These are phyloP conservation scores for Austrolebias charrua DNA, from an alignment of 2,797 vertebrate genomes.

Conservation along the genomic window DNA sequence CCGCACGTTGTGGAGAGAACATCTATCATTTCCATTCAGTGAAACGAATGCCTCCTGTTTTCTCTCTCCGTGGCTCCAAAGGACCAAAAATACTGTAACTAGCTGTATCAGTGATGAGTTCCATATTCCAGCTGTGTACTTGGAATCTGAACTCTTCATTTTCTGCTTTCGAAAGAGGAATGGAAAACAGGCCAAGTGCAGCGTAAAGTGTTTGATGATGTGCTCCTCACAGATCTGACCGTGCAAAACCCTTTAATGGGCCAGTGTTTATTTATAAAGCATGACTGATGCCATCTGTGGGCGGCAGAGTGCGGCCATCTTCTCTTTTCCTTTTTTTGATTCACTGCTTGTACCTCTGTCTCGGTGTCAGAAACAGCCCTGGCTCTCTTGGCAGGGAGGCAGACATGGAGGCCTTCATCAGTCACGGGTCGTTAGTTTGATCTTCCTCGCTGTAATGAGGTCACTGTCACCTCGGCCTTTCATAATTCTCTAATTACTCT, in stretches of 20 bases:
- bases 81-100: conserved; percentile 12
- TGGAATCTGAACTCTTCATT: conserved; percentile 7
- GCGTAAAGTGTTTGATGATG: conserved; percentile 13
- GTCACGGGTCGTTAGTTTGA: conserved; percentile 74
- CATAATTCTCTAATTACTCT: conserved; percentile 69
- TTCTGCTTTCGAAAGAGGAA: conserved; percentile 3
- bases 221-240: conserved; percentile 8
- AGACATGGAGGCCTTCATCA: conserved; percentile 60
- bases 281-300: conserved; percentile 33
- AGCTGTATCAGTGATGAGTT: neutral
- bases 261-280: conserved; percentile 42
- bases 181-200: conserved; percentile 6
- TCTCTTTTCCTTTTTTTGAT: neutral
- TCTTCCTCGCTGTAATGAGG: conserved; percentile 69
- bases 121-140: conserved; percentile 10
- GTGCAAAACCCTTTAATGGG: conserved; percentile 4
- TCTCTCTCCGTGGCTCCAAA: neutral
- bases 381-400: conserved; percentile 16
- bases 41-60: neutral
- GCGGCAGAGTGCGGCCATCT: conserved; percentile 1
- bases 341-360: conserved; percentile 8
- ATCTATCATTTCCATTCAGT: conserved; percentile 1
- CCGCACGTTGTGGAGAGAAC: neutral
- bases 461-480: conserved; percentile 70
- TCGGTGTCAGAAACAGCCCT: conserved; percentile 18